Evolutionary conservation across 2,888 invertebrate species (phyloP).

Genomic region (Hyles lineata): DNA sequence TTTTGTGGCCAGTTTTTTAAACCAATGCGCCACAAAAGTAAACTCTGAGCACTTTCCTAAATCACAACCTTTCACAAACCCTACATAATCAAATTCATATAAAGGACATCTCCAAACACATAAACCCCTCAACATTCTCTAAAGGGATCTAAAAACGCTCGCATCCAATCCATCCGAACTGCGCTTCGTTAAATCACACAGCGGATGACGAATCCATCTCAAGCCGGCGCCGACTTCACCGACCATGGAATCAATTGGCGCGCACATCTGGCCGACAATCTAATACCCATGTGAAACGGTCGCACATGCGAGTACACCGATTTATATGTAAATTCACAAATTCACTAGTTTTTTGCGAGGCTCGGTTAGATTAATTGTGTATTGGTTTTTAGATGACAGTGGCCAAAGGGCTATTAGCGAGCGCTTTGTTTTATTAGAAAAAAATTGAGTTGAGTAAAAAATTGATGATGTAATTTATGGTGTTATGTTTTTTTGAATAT

Average conservation of each 20-base stretch:
- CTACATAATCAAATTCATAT: no score
- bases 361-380: slow-evolving; percentile 6
- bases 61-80: no score
- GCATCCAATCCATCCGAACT: background rate
- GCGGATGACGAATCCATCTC: slow-evolving; percentile 1
- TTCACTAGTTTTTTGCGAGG: slow-evolving; percentile 37
- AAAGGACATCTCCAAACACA: background rate
- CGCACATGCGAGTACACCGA: slow-evolving; percentile 44
- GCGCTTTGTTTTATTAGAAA: background rate
- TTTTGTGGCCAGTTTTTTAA: no score
- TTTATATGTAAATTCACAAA: slow-evolving; percentile 54
- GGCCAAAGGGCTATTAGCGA: slow-evolving; percentile 4
- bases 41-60: no score
- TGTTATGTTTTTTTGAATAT: background rate
- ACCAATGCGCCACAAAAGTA: no score
- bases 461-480: background rate
- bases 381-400: slow-evolving; percentile 18
- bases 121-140: background rate
- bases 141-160: background rate
- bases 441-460: background rate
- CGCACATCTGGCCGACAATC: slow-evolving; percentile 55
- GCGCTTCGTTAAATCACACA: slow-evolving; percentile 12
- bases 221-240: slow-evolving; percentile 30
- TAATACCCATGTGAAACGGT: slow-evolving; percentile 54
- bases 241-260: slow-evolving; percentile 48